Percentiles rank a stretch among this genome's conserved stretches.
phyloP scores from a whole-genome alignment of 2,797 vertebrate species.

The Dendrocincla tyrannina region DNA sequence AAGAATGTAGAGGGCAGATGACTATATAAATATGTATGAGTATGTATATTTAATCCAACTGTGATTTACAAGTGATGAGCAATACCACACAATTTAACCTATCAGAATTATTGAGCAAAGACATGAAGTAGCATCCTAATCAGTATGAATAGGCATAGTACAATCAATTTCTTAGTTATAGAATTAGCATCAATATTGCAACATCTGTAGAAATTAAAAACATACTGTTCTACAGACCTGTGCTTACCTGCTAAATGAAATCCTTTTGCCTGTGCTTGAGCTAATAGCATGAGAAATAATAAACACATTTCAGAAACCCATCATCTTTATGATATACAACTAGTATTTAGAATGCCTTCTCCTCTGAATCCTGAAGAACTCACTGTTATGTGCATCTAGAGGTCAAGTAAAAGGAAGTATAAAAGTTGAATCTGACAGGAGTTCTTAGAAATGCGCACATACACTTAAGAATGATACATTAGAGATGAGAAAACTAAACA shows the following conservation, averaged over 20 bases:
- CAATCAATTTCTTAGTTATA: not conserved
- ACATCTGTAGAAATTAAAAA: not conserved
- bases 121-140: not conserved
- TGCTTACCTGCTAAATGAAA: not conserved
- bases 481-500: not conserved
- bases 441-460: not conserved
- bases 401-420: not conserved
- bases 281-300: not conserved
- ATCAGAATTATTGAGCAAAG: not conserved
- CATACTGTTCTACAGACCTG: not conserved
- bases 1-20: not conserved
- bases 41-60: not conserved
- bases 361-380: not conserved
- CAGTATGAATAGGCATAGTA: not conserved
- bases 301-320: not conserved
- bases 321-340: not conserved
- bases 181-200: not conserved
- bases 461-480: not conserved
- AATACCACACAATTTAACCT: not conserved
- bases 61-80: not conserved
- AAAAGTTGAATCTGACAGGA: not conserved
- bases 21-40: no score
- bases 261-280: not conserved
- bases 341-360: not conserved
- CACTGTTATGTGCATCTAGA: not conserved